Evolutionary conservation across 92 coral and sea anemone genomes (phyloP), one percentile per base, ranked within the genome.

Genomic region (Phymanthus crucifer): DNA sequence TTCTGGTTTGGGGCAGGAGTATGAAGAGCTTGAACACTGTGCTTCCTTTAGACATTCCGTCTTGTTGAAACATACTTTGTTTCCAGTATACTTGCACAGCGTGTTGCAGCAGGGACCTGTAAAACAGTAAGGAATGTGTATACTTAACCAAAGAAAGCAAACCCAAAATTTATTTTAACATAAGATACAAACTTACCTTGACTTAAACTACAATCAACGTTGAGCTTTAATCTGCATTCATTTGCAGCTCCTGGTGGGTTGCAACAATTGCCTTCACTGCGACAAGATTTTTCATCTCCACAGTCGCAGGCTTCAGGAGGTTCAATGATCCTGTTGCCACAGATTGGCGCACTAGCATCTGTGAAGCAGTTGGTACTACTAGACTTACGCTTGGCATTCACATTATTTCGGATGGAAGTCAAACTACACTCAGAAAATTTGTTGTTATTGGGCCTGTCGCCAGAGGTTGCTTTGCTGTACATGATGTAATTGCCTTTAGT

Each of bases 381-480:
- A 10, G 77, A 1, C 0, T 76, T 18, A 38, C 99, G 90, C 72
- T 90, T 91, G 23, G 46, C 50, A 61, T 96, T 81, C 24, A 96
- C 86, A 50, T 96, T 93, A 54, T 56, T 56, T 71, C 82, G 83
- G 46, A 96, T 96, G 21, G 90, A 73, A 29, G 83, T 78, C 56
- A 89, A 77, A 40, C 99, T 96, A 83, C 99, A 96, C 31, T 64
- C 37, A 21, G 99, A 96, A 57, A 96, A 96, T 33, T 73, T 76
- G 76, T 93, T 90, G 83, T 96, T 96, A 81, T 92, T 89, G 19
- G 75, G 47, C 33, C 90, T 85, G 38, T 93, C 88, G 23, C 99
- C 99, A 71, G 96, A 85, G 11, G 99, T 96, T 4, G 99, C 99
- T 76, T 93, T 96, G 76, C 88, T 88, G 45, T 72, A 96, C 99